Conservation (phyloP, 2,797 vertebrate genomes). For the Hypotaenidia philippensis region DNA sequence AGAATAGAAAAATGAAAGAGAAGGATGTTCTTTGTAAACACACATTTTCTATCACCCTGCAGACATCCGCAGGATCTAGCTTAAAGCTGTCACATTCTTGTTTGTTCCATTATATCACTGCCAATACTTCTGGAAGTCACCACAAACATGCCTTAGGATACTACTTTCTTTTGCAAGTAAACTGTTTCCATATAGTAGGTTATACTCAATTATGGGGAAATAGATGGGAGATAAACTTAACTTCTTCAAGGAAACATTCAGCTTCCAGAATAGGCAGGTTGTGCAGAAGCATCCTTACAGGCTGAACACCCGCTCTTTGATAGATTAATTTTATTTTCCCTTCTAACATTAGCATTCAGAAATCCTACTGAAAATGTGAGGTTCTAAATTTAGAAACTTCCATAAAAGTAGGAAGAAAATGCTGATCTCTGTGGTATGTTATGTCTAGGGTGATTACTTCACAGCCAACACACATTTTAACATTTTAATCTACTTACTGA, state of each 20-base stretch:
- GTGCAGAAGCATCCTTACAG: background rate
- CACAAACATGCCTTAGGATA: background rate
- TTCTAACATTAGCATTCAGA: conserved; percentile 16
- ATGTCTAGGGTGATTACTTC: background rate
- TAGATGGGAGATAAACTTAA: background rate
- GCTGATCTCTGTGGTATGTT: background rate
- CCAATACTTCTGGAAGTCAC: conserved; percentile 11
- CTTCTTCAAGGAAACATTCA: background rate
- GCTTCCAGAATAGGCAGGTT: background rate
- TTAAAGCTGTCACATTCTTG: conserved; percentile 17
- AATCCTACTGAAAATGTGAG: background rate
- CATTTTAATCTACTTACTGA: conserved; percentile 12
- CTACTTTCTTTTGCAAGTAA: conserved; percentile 16
- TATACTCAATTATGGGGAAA: background rate
- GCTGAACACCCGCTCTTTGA: background rate
- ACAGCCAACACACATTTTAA: conserved; percentile 9
- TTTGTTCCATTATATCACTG: conserved; percentile 10
- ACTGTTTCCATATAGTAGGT: background rate
- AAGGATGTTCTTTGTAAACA: conserved; percentile 35
- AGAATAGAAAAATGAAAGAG: conserved; percentile 38
- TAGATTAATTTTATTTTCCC: conserved; percentile 11
- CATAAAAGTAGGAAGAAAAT: background rate
- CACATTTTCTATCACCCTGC: conserved; percentile 8
- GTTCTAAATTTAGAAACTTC: conserved; percentile 5
- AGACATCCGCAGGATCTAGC: conserved; percentile 6